These are phyloP conservation scores for Beris morrisii DNA, from an alignment of 2,888 invertebrate species.

Conservation along the genomic window DNA sequence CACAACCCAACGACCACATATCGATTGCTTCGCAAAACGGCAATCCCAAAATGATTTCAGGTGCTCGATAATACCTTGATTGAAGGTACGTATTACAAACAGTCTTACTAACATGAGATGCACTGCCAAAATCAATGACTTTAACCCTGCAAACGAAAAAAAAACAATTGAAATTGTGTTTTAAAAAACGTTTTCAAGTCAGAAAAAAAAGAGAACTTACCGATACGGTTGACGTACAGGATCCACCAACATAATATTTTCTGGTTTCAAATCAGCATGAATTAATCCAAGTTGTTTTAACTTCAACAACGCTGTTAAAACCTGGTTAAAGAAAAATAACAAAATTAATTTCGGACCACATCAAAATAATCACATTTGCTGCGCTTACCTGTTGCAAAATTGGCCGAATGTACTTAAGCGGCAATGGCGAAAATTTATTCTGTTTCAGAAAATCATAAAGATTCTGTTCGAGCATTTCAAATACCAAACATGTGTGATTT, in stretches of 20 bases:
- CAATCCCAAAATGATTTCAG: conserved; percentile 94
- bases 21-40: conserved; percentile 99
- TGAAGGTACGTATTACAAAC: conserved; percentile 99
- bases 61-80: conserved; percentile 97
- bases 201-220: conserved; percentile 40
- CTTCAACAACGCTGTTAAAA: conserved; percentile 68
- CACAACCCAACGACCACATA: conserved; percentile 99
- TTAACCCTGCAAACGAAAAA: conserved; percentile 71
- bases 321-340: conserved; percentile 43
- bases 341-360: neutral
- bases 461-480: conserved; percentile 99
- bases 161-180: neutral
- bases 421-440: conserved; percentile 98
- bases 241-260: conserved; percentile 99
- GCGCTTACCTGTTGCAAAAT: conserved; percentile 91
- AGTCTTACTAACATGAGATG: conserved; percentile 98
- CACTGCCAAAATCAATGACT: conserved; percentile 99
- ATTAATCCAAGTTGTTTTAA: conserved; percentile 95
- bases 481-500: conserved; percentile 98
- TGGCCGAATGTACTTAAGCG: conserved; percentile 97
- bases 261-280: conserved; percentile 99
- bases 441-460: conserved; percentile 99
- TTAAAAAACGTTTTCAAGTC: neutral
- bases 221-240: conserved; percentile 94
- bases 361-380: conserved; percentile 9